Evolutionary conservation across 2,888 invertebrate species (phyloP), one percentile per base, ranked within the genome.

Genomic region (Melieria omissa): DNA sequence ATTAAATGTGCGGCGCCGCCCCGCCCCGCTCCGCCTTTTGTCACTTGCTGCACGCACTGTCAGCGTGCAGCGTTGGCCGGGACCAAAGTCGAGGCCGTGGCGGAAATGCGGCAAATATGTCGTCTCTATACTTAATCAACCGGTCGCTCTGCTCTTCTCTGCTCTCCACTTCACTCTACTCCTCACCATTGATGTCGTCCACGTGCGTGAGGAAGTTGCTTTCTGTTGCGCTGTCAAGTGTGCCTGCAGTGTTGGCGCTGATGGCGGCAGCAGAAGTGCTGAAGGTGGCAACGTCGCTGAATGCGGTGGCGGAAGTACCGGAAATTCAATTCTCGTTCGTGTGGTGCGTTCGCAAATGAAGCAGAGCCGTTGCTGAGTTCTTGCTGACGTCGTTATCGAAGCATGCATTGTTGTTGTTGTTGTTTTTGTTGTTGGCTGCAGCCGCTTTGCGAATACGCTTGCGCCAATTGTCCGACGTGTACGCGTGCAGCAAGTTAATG

Each of bases 101-200:
- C 8, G 68, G 68, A 69, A 69, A 69, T 69, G 68, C 61, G 62
- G 45, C 52, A 69, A 62, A 60, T 62, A 45, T 62, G 61, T 69
- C 61, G 68, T 62, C 54, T 69, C 61, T 79, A 79, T 75, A 82
- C 80, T 82, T 80, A 82, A 80, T 80, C 81, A 82, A 82, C 80
- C 82, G 80, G 80, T 82, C 80, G 80, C 81, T 80, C 81, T 75
- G 46, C 29, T 3, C 29, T 29, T 2, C 29, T 29, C 29, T 29
- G 0, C 29, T 1, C 29, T 29, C 29, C 29, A 29, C 1, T 29
- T 2, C 29, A 29, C 29, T 29, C 29, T 3, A 3, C 29, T 29
- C 16, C 16, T 16, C 16, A 1, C 29, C 29, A 29, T 29, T 3
- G 29, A 29, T 29, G 29, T 29, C 2, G 29, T 29, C 29, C 29